Conservation (phyloP, 2,113 vertebrate species). For the Patagioenas fasciata region DNA sequence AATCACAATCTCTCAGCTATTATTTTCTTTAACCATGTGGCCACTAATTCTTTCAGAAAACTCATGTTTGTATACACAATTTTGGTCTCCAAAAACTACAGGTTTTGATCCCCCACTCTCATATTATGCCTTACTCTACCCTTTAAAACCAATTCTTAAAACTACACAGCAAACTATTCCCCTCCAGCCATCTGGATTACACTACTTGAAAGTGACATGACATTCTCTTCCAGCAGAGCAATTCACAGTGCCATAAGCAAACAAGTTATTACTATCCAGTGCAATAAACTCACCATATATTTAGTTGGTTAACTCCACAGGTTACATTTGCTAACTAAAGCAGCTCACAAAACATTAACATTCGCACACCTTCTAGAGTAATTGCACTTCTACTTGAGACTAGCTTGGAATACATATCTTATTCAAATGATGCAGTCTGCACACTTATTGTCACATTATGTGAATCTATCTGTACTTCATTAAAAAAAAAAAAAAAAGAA, state of each 20-base stretch:
- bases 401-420: neutral
- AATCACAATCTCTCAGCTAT: neutral
- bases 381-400: neutral
- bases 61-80: neutral
- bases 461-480: neutral
- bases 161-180: neutral
- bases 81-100: neutral
- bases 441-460: neutral
- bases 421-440: neutral
- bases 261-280: neutral
- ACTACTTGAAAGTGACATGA: slow-evolving; percentile 26
- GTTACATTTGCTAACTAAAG: neutral
- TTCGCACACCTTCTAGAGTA: neutral
- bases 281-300: neutral
- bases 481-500: neutral
- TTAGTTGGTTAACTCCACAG: neutral
- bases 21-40: neutral
- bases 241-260: slow-evolving; percentile 43
- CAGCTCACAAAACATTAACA: neutral
- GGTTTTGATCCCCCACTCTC: neutral
- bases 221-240: slow-evolving; percentile 10
- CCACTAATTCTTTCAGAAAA: neutral
- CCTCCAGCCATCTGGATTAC: slow-evolving; percentile 13
- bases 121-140: neutral
- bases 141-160: neutral